Evolutionary conservation across 2,797 vertebrate species (phyloP).

Genomic region (Melanotaenia boesemani): DNA sequence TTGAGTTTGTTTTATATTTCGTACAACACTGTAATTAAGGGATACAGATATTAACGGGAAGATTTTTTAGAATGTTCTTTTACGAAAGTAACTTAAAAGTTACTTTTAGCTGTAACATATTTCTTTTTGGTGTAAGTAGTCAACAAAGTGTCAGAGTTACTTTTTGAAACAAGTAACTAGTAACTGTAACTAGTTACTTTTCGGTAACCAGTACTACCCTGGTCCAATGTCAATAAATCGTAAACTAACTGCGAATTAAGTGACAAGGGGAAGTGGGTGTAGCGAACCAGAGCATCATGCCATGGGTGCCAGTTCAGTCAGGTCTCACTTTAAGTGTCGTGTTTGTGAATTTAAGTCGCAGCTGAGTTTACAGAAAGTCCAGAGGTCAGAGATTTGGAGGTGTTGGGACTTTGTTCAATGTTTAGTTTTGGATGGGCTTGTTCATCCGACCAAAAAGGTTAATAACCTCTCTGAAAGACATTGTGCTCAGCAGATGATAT

Average conservation of each 20-base stretch:
- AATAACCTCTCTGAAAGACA: conserved; percentile 21
- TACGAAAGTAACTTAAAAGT: no score
- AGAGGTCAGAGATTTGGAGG: not conserved
- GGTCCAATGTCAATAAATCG: no score
- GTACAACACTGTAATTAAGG: no score
- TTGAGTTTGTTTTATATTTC: no score
- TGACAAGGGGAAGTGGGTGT: not conserved
- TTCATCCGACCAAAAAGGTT: not conserved
- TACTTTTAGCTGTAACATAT: no score
- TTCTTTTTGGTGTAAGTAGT: no score
- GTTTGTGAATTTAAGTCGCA: not conserved
- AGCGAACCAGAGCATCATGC: not conserved
- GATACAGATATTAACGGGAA: no score
- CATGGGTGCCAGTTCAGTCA: not conserved
- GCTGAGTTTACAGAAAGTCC: conserved; percentile 3
- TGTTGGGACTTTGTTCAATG: conserved; percentile 2
- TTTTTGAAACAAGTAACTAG: no score
- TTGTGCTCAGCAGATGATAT: conserved; percentile 32
- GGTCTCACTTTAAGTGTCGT: not conserved
- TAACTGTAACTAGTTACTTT: no score
- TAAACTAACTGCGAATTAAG: not conserved
- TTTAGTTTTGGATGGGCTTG: conserved; percentile 7
- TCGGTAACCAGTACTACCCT: no score
- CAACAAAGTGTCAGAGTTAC: no score
- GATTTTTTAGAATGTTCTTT: no score